phyloP scores from a whole-genome alignment of 53 echinoderm and acorn worm species.

The Astropecten irregularis region DNA sequence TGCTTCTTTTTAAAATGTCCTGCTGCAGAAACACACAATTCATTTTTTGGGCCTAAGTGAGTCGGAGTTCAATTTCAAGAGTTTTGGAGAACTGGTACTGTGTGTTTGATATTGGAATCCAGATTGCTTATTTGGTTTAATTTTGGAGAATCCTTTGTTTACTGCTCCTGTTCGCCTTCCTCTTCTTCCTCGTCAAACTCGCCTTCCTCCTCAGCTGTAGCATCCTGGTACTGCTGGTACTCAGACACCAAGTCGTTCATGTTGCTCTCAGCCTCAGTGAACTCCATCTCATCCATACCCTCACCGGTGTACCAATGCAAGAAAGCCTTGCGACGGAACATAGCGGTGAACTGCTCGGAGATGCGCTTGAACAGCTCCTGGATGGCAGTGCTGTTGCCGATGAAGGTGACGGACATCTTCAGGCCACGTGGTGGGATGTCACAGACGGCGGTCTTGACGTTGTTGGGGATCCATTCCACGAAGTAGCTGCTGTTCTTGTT shows the following conservation, averaged over 20 bases:
- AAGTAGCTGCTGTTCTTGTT: slow-evolving; percentile 99
- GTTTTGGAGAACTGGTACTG: no score
- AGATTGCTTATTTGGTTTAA: neutral
- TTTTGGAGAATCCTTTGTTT: neutral
- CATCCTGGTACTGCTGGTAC: slow-evolving; percentile 92
- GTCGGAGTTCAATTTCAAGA: no score
- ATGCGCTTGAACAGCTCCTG: slow-evolving; percentile 92
- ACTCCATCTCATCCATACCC: slow-evolving; percentile 96
- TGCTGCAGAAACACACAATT: no score
- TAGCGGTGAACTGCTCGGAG: slow-evolving; percentile 94
- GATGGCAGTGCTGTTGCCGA: slow-evolving; percentile 93
- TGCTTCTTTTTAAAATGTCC: no score
- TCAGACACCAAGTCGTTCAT: slow-evolving; percentile 95
- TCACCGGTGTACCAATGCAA: slow-evolving; percentile 94
- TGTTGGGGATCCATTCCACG: slow-evolving; percentile 99
- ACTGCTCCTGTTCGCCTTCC: slow-evolving; percentile 41
- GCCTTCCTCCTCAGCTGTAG: slow-evolving; percentile 81
- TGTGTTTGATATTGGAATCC: no score
- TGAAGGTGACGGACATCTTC: slow-evolving; percentile 86
- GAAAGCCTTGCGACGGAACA: slow-evolving; percentile 92
- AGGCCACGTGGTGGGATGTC: slow-evolving; percentile 89
- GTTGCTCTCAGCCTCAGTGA: slow-evolving; percentile 93
- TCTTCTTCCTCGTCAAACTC: slow-evolving; percentile 89
- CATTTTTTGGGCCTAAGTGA: no score
- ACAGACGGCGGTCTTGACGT: slow-evolving; percentile 94